A percentile compares a stretch with the other conserved stretches of the same genome.
These are phyloP conservation scores for Microhierax caerulescens DNA, from an alignment of 2,797 vertebrate species.

Conservation along the genomic window DNA sequence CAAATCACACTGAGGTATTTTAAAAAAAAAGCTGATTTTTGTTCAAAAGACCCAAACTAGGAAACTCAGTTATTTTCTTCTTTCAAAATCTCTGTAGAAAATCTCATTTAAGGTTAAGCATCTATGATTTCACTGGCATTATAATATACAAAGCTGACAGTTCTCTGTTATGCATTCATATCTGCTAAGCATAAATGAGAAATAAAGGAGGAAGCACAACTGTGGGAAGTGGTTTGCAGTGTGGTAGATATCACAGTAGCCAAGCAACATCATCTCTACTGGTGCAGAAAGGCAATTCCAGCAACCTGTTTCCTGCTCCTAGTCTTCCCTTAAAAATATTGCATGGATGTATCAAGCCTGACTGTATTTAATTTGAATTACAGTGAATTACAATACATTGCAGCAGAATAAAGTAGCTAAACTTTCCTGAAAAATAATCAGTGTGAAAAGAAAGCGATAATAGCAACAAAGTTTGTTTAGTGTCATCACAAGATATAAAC, in stretches of 20 bases:
- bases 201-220: neutral
- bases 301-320: neutral
- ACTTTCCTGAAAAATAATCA: neutral
- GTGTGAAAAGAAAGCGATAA: neutral
- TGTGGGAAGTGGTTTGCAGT: neutral
- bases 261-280: neutral
- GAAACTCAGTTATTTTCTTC: neutral
- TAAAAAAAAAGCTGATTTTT: neutral
- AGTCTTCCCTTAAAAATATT: neutral
- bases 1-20: neutral
- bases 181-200: neutral
- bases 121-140: neutral
- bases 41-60: neutral
- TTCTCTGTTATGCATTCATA: neutral
- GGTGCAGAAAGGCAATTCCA: neutral
- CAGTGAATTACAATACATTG: neutral
- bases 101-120: neutral
- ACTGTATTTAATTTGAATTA: neutral
- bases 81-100: neutral
- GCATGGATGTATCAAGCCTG: neutral
- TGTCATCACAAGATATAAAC: neutral
- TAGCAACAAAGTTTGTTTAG: neutral
- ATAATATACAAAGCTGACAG: neutral
- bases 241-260: neutral
- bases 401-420: neutral